These are phyloP conservation scores for Engraulis encrasicolus DNA, from an alignment of 2,113 vertebrate species.

Conservation along the genomic window DNA sequence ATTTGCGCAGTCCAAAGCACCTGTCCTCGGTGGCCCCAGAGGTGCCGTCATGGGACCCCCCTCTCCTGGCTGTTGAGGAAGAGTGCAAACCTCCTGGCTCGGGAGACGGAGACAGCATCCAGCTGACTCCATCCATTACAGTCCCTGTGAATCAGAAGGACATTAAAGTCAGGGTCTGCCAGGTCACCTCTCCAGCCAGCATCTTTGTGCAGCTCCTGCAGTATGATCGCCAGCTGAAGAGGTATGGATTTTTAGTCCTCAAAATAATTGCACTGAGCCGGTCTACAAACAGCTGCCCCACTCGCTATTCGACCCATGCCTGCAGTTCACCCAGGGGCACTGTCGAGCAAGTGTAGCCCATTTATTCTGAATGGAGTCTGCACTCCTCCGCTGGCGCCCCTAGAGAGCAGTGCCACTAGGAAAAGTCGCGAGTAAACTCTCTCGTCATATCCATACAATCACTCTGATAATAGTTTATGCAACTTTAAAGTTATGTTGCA, in stretches of 20 bases:
- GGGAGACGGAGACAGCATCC: constrained; percentile 11
- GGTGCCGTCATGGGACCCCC: constrained; percentile 67
- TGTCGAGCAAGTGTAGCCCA: too few relatives aligned
- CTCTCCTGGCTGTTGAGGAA: constrained; percentile 49
- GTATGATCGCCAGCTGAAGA: constrained; percentile 75
- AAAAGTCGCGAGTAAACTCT: too few relatives aligned
- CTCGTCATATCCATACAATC: too few relatives aligned
- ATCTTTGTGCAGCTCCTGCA: constrained; percentile 82
- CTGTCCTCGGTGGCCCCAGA: constrained; percentile 16
- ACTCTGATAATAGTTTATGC: too few relatives aligned
- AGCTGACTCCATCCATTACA: constrained; percentile 49
- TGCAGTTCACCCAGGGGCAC: too few relatives aligned
- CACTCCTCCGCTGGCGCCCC: too few relatives aligned
- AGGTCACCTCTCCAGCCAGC: constrained; percentile 85
- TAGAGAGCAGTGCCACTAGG: too few relatives aligned
- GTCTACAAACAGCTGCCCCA: too few relatives aligned
- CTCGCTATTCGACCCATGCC: too few relatives aligned
- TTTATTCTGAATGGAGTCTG: too few relatives aligned
- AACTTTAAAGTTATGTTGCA: too few relatives aligned
- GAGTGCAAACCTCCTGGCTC: not conserved
- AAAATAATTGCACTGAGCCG: too few relatives aligned
- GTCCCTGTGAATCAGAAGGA: constrained; percentile 60
- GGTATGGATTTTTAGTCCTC: constrained; percentile 64
- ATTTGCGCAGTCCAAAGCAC: not conserved
- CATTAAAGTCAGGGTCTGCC: constrained; percentile 76